phyloP scores from a whole-genome alignment of 2,888 invertebrate genomes.

The Lagria hirta region DNA sequence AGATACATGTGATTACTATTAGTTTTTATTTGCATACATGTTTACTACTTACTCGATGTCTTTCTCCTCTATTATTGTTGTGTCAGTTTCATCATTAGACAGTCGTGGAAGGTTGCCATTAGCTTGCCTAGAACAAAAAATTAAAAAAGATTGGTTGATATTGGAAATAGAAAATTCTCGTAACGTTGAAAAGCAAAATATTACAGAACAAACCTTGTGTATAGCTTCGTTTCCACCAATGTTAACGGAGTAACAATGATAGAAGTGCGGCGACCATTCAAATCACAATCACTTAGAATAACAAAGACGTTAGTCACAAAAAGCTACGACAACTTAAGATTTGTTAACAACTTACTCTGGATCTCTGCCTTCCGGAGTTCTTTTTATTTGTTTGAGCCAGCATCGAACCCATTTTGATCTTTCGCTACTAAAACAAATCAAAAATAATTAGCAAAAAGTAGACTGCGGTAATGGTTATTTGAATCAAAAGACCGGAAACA shows the following conservation, averaged over 20 bases:
- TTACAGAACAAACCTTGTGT: conserved; percentile 28
- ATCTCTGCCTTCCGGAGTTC: conserved; percentile 38
- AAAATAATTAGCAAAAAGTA: too few relatives aligned
- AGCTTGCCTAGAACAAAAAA: conserved; percentile 14
- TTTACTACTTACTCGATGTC: conserved; percentile 15
- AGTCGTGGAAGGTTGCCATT: conserved; percentile 1
- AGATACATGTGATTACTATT: not conserved
- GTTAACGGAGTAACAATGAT: conserved; percentile 29
- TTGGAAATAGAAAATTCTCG: conserved; percentile 1
- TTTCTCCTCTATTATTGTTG: conserved; percentile 14
- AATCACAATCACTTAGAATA: conserved; percentile 32
- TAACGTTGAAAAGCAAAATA: conserved; percentile 5
- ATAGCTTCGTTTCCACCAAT: conserved; percentile 28
- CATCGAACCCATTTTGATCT: conserved; percentile 32
- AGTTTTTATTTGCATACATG: too few relatives aligned
- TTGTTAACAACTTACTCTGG: conserved; percentile 31
- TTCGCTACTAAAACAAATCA: conserved; percentile 28
- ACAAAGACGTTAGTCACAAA: conserved; percentile 18
- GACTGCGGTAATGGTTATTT: too few relatives aligned
- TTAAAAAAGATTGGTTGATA: not conserved
- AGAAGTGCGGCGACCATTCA: conserved; percentile 31
- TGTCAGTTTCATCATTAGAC: conserved; percentile 11
- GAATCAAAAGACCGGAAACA: too few relatives aligned
- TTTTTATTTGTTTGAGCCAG: conserved; percentile 32
- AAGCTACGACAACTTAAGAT: conserved; percentile 3